Evolutionary conservation across 23 tunicate genomes (phyloP).

Genomic region (Clavelina lepadiformis): DNA sequence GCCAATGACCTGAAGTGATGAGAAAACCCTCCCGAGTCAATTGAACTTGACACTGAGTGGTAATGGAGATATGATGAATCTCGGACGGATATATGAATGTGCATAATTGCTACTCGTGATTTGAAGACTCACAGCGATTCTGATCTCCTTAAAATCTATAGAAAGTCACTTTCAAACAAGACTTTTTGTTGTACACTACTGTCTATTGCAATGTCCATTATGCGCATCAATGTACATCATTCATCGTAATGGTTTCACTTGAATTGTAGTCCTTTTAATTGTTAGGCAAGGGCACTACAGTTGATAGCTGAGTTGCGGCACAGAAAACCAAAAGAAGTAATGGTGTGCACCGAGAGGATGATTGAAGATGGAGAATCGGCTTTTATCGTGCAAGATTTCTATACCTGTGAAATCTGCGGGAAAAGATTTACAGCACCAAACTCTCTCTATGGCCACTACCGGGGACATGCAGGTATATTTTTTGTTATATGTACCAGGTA

Average conservation of each 20-base stretch:
- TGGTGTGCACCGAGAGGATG: constrained; percentile 55
- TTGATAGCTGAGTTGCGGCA: constrained; percentile 34
- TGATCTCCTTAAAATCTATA: no score
- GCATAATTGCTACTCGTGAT: no score
- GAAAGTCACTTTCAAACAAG: no score
- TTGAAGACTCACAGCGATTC: no score
- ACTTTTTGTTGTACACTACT: background rate
- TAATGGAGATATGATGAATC: constrained; percentile 56
- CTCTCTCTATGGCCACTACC: constrained; percentile 66
- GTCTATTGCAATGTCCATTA: background rate
- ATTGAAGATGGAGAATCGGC: constrained; percentile 27
- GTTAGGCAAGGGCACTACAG: constrained; percentile 42
- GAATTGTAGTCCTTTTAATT: background rate
- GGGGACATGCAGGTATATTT: constrained; percentile 68
- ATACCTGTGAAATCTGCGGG: constrained; percentile 58
- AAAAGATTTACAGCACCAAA: constrained; percentile 68
- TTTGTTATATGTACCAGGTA: background rate
- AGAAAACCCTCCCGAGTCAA: no score
- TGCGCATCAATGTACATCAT: background rate
- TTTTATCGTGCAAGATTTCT: constrained; percentile 60
- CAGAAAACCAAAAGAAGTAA: constrained; percentile 53
- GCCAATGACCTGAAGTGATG: no score
- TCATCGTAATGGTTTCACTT: background rate
- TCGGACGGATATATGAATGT: constrained; percentile 73
- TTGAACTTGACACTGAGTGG: no score